Percentiles rank a stretch among this genome's conserved stretches.
Evolutionary conservation across 2,888 invertebrate species (phyloP).

Genomic region (Trichacis sp.): DNA sequence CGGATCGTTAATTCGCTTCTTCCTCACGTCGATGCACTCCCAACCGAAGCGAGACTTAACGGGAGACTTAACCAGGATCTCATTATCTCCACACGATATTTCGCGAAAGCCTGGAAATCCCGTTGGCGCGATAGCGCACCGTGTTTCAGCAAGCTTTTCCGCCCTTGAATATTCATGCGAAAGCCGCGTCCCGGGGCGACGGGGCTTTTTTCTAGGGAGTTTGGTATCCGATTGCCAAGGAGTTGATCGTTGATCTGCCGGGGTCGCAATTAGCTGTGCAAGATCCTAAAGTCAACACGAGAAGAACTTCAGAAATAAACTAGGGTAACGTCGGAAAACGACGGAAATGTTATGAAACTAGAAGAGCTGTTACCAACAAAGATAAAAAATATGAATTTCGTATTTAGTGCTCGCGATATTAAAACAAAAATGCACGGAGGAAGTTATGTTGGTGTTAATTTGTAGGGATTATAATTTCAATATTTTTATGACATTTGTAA

Average conservation of each 20-base stretch:
- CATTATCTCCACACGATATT: constrained; percentile 56
- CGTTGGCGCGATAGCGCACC: constrained; percentile 39
- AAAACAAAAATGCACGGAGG: no score
- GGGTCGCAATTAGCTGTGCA: neutral
- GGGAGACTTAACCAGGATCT: constrained; percentile 60
- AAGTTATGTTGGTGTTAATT: no score
- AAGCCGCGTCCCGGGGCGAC: constrained; percentile 35
- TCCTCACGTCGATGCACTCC: constrained; percentile 45
- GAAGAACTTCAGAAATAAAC: no score
- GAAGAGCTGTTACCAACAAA: no score
- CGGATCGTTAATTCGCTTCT: constrained; percentile 55
- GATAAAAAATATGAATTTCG: no score
- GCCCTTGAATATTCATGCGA: constrained; percentile 50
- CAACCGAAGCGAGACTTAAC: constrained; percentile 45
- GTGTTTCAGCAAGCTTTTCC: constrained; percentile 13
- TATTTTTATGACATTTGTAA: no score
- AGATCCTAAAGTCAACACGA: no score
- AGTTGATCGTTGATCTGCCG: constrained; percentile 9
- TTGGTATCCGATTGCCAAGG: constrained; percentile 29
- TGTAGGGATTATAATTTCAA: no score
- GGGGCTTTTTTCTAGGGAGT: constrained; percentile 16
- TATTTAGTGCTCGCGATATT: no score
- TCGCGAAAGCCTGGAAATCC: constrained; percentile 47
- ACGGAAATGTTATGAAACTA: no score
- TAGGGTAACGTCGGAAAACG: no score